These are phyloP conservation scores for Sesamia inferens DNA, from an alignment of 2,888 invertebrate species.

Conservation along the genomic window DNA sequence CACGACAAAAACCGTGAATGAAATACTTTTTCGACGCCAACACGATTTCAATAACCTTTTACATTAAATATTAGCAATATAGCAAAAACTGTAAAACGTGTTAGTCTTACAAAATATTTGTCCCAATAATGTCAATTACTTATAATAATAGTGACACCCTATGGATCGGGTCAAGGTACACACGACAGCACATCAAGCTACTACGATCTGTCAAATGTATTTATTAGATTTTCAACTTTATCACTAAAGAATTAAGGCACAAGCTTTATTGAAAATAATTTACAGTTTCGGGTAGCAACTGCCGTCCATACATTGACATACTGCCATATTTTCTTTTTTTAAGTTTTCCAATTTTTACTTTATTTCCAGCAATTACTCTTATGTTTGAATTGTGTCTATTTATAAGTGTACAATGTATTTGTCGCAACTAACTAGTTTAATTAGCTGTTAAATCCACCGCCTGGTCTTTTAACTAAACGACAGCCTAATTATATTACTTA, in stretches of 20 bases:
- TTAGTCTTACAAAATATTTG: slow-evolving; percentile 35
- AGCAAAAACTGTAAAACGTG: slow-evolving; percentile 40
- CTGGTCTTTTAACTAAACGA: no score
- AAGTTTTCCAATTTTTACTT: neutral
- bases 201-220: no score
- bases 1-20: slow-evolving; percentile 37
- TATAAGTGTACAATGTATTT: neutral
- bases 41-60: slow-evolving; percentile 43
- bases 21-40: slow-evolving; percentile 35
- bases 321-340: neutral
- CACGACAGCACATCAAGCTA: no score
- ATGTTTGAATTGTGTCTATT: neutral
- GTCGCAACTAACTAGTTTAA: no score
- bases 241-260: no score
- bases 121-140: slow-evolving; percentile 29
- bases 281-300: no score
- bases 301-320: neutral
- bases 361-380: neutral
- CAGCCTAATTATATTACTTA: no score
- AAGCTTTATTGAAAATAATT: no score
- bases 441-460: no score
- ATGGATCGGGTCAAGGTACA: slow-evolving; percentile 49
- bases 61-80: slow-evolving; percentile 24
- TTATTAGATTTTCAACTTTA: no score
- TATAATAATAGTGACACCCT: slow-evolving; percentile 26